Evolutionary conservation across 2,113 vertebrate species (phyloP), one percentile per base, ranked within the genome.

Genomic region (Nerophis lumbriciformis): DNA sequence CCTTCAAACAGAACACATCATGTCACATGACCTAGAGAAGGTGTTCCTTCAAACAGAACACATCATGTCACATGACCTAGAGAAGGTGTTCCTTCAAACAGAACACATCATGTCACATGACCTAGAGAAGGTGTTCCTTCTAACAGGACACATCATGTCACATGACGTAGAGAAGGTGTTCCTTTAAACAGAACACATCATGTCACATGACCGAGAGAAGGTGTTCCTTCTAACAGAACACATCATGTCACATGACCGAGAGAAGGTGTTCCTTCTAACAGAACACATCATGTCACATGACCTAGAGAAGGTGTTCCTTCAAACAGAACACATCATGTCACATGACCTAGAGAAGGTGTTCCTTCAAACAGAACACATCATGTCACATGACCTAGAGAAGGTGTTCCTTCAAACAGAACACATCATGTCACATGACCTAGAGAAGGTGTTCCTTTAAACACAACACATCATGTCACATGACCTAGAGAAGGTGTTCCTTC

Each of bases 111-210:
- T 5, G 16, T 42, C 16, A 19, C 16, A 1, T 8, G 38, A 19
- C 9, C 19, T 19, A 19, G 19, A 19, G 19, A 19, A 19, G 19
- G 19, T 19, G 19, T 19, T 19, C 19, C 19, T 14, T 19, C 6
- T 1, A 28, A 19, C 37, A 9, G 36, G 19, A 85, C 45, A 78
- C 21, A 69, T 0, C 55, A 2, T 58, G 10, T 8, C 6, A 15
- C 12, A 1, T 8, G 39, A 19, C 10, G 1, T 3, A 4, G 28
- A 28, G 28, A 28, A 28, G 28, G 28, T 28, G 3, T 28, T 28
- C 28, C 28, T 15, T 21, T 10, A 4, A 35, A 19, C 37, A 10
- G 36, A 28, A 81, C 85, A n/a, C n/a, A n/a, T n/a, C 11, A 44
- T 5, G 16, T 42, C 16, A 19, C 16, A 1, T 8, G 38, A 19